Evolutionary conservation across 2,888 invertebrate genomes (phyloP), one percentile per base, ranked within the genome.

Genomic region (Drosophila kambysellisi): DNA sequence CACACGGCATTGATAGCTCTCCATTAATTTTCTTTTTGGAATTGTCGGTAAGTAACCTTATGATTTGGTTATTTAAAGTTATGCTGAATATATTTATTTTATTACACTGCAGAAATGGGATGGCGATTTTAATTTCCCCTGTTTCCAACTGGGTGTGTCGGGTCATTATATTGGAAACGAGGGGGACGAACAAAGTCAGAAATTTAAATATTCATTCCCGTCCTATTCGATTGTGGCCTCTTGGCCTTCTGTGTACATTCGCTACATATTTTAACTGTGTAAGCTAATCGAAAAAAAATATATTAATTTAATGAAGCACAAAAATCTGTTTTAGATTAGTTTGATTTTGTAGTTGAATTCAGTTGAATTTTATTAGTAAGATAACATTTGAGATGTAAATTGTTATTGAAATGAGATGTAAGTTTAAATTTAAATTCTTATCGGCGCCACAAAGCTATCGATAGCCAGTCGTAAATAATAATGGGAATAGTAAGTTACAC

Each of bases 211-310:
- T 25, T 62, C 50, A 48, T 67, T 57, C 83, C 95, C 95, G 1
- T 83, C 93, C 17, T 94, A 94, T 94, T 91, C 94, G 0, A 66
- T 91, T 93, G 4, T 93, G 92, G 75, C 48, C 0, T 92, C 94
- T 53, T 94, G 94, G 94, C 92, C 94, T 20, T 93, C 94, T 41
- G 91, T 93, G 17, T 94, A 94, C 72, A 91, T 93, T 76, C 82
- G 91, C 60, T 92, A 88, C 69, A 81, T 91, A 52, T 91, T 82
- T 76, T 91, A 82, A 68, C 17, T 6, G 15, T 48, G 2, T 6
- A 12, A 12, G 30, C 7, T 7, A 52, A 12, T 33, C 32, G 7
- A 25, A 15, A 25, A 50, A 50, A 9, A 9, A 9, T 25, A 25
- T 25, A 50, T 50, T 9, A 33, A 32, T 32, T 3, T 15, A 37